Base-by-base conservation (phyloP, 2,888 invertebrate genomes). In the Callosobruchus maculatus region DNA sequence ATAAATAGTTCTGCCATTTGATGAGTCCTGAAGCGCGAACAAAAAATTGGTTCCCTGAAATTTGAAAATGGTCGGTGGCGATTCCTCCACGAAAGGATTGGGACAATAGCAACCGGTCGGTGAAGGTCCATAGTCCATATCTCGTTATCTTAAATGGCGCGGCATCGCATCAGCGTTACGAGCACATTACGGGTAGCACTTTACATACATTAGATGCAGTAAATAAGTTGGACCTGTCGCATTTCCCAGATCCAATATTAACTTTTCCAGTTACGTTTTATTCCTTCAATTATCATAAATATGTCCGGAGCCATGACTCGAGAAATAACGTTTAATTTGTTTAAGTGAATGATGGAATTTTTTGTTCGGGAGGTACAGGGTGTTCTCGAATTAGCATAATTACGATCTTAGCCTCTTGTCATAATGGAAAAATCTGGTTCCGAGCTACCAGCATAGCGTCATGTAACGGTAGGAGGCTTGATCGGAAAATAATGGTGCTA, bases 271-370 rank as follows among this genome's bases (percentile, higher is more conserved):
- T 84, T 84, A 84, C 85, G 82, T 86, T 85, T 85, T 85, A 84
- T 84, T 84, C 82, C 82, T 86, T 85, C 85, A 86, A 87, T 87
- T 87, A 87, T 83, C 86, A 86, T 87, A 87, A 87, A 87, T 81
- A 86, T 87, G 86, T 85, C 86, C 76, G 72, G 80, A 83, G 80
- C 82, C 83, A 82, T 81, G 84, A 83, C 80, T 78, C 78, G 79
- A 71, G 77, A 79, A 83, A 83, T 86, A 85, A 85, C 85, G 85
- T 85, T 86, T 84, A 85, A 86, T 86, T 85, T 84, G 84, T 84
- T 85, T 82, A 82, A 83, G 83, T 81, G 82, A 82, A 82, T 79
- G 79, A 77, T 79, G 82, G 81, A 80, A 83, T 83, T 83, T 83
- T 81, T 79, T 75, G 22, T 68, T 49, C 13, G 49, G 49, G 49